A percentile compares a stretch with the other conserved stretches of the same genome.
Conservation (phyloP, 2,113 vertebrate genomes). For the Phyllostomus discolor region DNA sequence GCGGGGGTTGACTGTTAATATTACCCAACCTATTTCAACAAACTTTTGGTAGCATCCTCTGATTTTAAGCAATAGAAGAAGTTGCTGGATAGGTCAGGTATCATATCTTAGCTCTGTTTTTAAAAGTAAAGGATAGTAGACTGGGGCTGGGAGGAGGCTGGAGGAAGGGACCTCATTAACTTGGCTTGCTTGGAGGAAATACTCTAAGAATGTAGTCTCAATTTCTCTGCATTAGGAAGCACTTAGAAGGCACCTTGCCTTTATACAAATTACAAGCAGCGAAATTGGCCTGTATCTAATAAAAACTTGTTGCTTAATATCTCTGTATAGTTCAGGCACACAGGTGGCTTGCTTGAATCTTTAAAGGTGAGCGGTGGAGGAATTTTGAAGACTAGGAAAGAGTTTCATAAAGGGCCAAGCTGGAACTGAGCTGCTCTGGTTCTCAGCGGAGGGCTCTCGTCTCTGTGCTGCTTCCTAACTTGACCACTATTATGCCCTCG, state of each 20-base stretch:
- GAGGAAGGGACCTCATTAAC: not conserved
- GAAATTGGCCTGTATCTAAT: not conserved
- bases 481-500: not conserved
- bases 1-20: not conserved
- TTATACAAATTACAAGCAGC: not conserved
- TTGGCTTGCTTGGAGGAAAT: constrained; percentile 16
- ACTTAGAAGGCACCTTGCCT: not conserved
- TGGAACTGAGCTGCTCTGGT: not conserved
- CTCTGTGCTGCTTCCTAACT: not conserved
- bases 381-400: not conserved
- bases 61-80: not conserved
- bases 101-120: not conserved
- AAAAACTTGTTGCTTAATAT: not conserved
- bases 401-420: not conserved
- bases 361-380: constrained; percentile 10
- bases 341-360: not conserved
- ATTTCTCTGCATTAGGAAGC: not conserved
- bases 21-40: not conserved
- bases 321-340: not conserved
- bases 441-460: not conserved
- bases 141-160: not conserved
- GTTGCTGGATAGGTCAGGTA: not conserved
- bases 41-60: not conserved
- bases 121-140: not conserved
- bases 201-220: not conserved